Conservation (phyloP, 2,888 invertebrate genomes). For the Crematogaster levior region DNA sequence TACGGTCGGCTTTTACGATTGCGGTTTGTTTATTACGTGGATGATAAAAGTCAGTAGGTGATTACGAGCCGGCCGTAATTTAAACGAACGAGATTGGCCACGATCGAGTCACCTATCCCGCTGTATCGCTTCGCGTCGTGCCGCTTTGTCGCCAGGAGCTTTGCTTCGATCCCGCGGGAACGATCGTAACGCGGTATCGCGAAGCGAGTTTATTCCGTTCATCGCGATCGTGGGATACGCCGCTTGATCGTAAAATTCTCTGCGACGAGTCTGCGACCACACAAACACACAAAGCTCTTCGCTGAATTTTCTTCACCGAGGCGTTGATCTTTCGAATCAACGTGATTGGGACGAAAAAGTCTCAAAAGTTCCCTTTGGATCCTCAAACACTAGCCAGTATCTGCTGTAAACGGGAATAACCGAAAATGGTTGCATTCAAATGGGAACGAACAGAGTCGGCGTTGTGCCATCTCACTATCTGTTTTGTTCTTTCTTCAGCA, state of each 20-base stretch:
- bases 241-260: slow-evolving; percentile 26
- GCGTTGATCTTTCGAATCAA: slow-evolving; percentile 3
- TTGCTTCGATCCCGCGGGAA: slow-evolving; percentile 20
- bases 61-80: slow-evolving; percentile 43
- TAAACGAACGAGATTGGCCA: slow-evolving; percentile 55
- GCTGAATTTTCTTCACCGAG: not conserved
- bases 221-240: slow-evolving; percentile 39
- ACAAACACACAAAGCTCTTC: not conserved
- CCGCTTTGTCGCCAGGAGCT: slow-evolving; percentile 19
- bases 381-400: not conserved
- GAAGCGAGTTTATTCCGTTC: slow-evolving; percentile 57
- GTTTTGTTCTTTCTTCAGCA: slow-evolving; percentile 23
- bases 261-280: not conserved
- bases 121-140: slow-evolving; percentile 43
- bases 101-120: slow-evolving; percentile 61
- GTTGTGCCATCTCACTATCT: slow-evolving; percentile 63
- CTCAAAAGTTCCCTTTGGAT: slow-evolving; percentile 13
- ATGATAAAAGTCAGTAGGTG: slow-evolving; percentile 54
- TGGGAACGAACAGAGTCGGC: slow-evolving; percentile 68
- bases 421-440: slow-evolving; percentile 61
- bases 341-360: not conserved
- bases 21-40: slow-evolving; percentile 51
- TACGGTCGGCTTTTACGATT: slow-evolving; percentile 46
- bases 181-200: slow-evolving; percentile 36
- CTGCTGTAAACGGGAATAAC: not conserved